Conservation (phyloP, 1,140 invertebrate species). For the Hypsibius dujardini region DNA sequence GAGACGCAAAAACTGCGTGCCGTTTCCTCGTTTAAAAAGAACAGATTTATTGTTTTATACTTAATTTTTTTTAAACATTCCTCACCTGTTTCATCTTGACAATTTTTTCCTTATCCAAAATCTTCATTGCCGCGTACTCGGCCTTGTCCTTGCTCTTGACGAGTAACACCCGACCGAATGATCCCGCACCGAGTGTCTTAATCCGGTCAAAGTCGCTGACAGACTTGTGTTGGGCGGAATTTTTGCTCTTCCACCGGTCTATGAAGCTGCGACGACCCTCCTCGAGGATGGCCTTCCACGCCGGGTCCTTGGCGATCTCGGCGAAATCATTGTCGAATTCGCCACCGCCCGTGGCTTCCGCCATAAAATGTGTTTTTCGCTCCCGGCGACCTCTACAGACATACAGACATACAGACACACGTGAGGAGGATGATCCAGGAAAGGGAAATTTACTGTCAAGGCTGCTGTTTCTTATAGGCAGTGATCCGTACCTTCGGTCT, state of each 20-base stretch:
- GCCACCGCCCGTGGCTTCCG: no score
- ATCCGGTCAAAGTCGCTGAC: slow-evolving; percentile 1
- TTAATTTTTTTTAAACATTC: not conserved
- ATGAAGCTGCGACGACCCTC: not conserved
- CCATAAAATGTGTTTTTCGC: no score
- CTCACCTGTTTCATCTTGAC: slow-evolving; percentile 12
- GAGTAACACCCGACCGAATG: slow-evolving; percentile 12
- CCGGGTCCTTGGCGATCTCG: not conserved
- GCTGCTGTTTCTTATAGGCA: no score
- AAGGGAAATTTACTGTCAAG: no score
- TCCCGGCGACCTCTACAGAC: no score
- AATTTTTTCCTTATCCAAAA: slow-evolving; percentile 5
- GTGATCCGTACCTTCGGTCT: no score
- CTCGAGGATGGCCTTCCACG: not conserved
- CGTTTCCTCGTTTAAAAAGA: no score
- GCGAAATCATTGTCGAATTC: slow-evolving; percentile 1
- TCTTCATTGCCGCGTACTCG: slow-evolving; percentile 6
- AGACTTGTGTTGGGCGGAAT: not conserved
- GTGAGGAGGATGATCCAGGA: no score
- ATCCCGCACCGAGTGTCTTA: slow-evolving; percentile 8
- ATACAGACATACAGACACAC: no score
- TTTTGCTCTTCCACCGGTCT: not conserved
- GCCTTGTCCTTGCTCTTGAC: not conserved
- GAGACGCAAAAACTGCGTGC: not conserved
- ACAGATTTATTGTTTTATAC: not conserved